Conservation (phyloP, 2,888 invertebrate genomes). For the Tiliacea aurago region DNA sequence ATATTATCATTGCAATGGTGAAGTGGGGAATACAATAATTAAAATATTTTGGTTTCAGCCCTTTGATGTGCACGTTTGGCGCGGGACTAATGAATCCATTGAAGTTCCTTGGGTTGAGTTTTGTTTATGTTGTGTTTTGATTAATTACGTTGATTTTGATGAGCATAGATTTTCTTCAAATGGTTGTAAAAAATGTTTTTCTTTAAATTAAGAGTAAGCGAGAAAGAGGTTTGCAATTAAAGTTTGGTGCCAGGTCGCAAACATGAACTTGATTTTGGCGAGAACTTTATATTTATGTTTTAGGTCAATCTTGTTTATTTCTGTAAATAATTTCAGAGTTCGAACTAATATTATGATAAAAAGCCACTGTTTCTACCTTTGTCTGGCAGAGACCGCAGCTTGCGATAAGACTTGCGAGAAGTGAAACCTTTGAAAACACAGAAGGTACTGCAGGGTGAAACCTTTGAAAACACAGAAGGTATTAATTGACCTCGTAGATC, state of each 20-base stretch:
- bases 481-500: not conserved
- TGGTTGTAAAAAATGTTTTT: no score
- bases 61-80: conserved; percentile 17
- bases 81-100: conserved; percentile 7
- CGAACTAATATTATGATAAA: not conserved
- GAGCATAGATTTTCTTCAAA: not conserved
- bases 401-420: no score
- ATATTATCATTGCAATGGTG: conserved; percentile 19
- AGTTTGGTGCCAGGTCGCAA: not conserved
- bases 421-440: not conserved
- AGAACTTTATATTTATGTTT: not conserved
- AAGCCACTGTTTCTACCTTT: no score
- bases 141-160: not conserved
- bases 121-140: not conserved
- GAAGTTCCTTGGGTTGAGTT: not conserved
- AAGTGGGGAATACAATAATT: conserved; percentile 2
- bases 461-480: not conserved
- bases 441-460: no score
- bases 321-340: not conserved
- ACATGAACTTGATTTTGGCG: not conserved
- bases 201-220: not conserved
- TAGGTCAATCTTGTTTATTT: no score
- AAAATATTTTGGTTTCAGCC: conserved; percentile 1
- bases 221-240: not conserved
- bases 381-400: no score